Conservation (phyloP, 2,113 vertebrate species). For the Alethe diademata region DNA sequence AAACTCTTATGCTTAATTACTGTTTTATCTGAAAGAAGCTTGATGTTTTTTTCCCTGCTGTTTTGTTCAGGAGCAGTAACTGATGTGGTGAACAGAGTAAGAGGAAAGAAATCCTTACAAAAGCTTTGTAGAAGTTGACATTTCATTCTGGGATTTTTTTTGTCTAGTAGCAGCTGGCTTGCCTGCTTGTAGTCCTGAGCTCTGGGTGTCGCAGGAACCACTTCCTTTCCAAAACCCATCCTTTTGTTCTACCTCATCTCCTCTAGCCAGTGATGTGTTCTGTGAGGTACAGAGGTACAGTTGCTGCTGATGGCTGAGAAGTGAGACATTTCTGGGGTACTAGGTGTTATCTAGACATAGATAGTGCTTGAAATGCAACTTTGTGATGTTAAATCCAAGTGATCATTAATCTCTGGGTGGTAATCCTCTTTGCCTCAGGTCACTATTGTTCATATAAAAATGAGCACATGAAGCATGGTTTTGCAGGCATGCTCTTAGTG, state of each 20-base stretch:
- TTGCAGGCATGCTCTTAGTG: background rate
- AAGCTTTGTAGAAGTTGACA: background rate
- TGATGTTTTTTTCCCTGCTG: background rate
- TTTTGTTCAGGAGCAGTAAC: background rate
- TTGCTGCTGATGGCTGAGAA: background rate
- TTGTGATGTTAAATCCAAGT: background rate
- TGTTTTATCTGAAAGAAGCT: background rate
- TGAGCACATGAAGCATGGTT: background rate
- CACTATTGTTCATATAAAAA: background rate
- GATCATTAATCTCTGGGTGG: background rate
- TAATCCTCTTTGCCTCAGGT: background rate
- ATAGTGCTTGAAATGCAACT: background rate
- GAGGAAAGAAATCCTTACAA: background rate
- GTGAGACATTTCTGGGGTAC: background rate
- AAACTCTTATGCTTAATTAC: background rate
- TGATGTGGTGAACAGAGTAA: background rate
- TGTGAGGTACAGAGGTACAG: background rate
- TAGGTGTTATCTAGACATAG: background rate
- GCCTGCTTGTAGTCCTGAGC: background rate
- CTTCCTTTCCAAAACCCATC: background rate
- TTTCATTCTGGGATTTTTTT: background rate
- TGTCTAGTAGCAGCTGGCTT: background rate
- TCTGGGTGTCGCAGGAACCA: background rate
- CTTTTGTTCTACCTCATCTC: background rate
- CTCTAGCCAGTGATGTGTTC: background rate